phyloP scores from a whole-genome alignment of 2,888 invertebrate genomes.

The Drosophila tanythrix region DNA sequence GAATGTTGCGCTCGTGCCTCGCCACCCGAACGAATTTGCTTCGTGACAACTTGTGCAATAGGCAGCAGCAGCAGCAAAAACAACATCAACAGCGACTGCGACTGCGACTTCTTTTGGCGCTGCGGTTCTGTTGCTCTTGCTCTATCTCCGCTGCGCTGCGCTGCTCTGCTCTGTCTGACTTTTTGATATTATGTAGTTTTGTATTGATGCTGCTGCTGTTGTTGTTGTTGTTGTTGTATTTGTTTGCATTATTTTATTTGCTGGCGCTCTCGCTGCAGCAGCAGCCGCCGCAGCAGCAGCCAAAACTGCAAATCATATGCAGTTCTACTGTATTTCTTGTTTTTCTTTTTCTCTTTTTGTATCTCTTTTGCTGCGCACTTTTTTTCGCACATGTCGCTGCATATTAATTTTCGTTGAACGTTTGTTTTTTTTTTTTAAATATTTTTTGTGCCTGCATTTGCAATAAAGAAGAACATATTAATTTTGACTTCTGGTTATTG shows the following conservation, averaged over 20 bases:
- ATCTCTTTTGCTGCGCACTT: conserved; percentile 26
- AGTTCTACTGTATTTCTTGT: conserved; percentile 32
- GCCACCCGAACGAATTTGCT: conserved; percentile 59
- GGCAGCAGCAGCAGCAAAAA: conserved; percentile 41
- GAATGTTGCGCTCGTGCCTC: conserved; percentile 62
- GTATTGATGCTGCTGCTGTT: conserved; percentile 42
- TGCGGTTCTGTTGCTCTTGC: conserved; percentile 29
- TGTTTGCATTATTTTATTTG: conserved; percentile 50
- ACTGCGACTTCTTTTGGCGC: conserved; percentile 48
- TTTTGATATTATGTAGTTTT: conserved; percentile 55
- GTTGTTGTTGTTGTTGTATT: conserved; percentile 14
- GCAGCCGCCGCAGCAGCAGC: conserved; percentile 50
- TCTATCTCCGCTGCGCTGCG: conserved; percentile 9
- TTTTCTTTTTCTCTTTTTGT: conserved; percentile 25
- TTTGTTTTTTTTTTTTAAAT: conserved; percentile 24
- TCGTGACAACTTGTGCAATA: conserved; percentile 76
- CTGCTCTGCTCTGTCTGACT: conserved; percentile 23
- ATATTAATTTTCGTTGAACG: conserved; percentile 67
- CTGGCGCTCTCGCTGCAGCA: conserved; percentile 48
- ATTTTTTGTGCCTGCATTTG: conserved; percentile 65
- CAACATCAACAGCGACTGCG: conserved; percentile 20
- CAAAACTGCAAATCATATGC: conserved; percentile 69
- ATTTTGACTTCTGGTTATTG: conserved; percentile 77
- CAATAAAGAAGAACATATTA: conserved; percentile 78
- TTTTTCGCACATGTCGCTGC: conserved; percentile 74